These are phyloP conservation scores for Mesodorylaimus sp. DNA, from an alignment of 2,888 invertebrate genomes.

Conservation along the genomic window DNA sequence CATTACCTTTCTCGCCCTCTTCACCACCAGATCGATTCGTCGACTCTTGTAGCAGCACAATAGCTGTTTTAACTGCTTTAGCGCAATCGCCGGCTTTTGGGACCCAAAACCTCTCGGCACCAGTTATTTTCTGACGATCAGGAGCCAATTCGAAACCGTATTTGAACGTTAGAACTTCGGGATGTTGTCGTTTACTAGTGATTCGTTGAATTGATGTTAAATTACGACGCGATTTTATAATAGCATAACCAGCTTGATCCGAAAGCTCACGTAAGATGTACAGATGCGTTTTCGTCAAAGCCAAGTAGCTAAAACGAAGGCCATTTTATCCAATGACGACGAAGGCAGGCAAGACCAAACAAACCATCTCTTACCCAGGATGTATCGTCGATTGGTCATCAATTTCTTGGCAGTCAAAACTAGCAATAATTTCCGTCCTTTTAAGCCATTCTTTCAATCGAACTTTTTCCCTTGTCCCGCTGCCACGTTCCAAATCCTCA, in stretches of 20 bases:
- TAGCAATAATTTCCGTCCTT: constrained; percentile 60
- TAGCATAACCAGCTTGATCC: constrained; percentile 47
- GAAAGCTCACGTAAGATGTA: constrained; percentile 52
- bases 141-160: constrained; percentile 44
- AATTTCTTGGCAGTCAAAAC: constrained; percentile 78
- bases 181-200: constrained; percentile 81
- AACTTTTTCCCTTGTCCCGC: constrained; percentile 35
- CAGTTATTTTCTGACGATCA: constrained; percentile 21
- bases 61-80: constrained; percentile 25
- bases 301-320: constrained; percentile 46
- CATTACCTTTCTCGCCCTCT: too few species aligned
- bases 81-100: constrained; percentile 28
- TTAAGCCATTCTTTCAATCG: constrained; percentile 60
- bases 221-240: constrained; percentile 66
- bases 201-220: constrained; percentile 84
- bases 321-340: background rate
- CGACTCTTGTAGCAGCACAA: constrained; percentile 12
- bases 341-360: background rate
- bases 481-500: background rate
- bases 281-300: constrained; percentile 66
- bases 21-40: background rate
- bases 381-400: constrained; percentile 46
- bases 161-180: constrained; percentile 89
- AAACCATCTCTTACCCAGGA: background rate
- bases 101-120: constrained; percentile 25